Evolutionary conservation across 2,888 invertebrate genomes (phyloP).

Genomic region (Cordylochernes scorpioides): DNA sequence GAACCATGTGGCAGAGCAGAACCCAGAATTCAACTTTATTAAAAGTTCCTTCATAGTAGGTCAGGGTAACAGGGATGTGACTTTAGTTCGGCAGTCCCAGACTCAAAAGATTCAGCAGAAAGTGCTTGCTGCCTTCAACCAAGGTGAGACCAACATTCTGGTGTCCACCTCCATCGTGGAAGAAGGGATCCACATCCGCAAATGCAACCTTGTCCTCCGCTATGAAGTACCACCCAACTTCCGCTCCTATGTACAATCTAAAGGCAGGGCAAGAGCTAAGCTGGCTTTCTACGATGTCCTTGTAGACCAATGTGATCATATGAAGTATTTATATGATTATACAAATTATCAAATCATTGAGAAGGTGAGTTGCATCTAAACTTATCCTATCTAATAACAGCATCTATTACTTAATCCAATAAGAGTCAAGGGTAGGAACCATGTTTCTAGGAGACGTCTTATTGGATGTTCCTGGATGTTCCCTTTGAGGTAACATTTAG

Average conservation of each 20-base stretch:
- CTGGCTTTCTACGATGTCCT: constrained; percentile 23
- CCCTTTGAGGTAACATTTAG: too few species aligned
- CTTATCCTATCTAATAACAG: too few species aligned
- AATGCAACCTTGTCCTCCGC: constrained; percentile 15
- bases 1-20: constrained; percentile 19
- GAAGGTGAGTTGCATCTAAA: too few species aligned
- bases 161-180: constrained; percentile 15
- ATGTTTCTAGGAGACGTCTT: too few species aligned
- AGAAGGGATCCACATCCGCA: constrained; percentile 15
- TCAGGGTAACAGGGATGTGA: too few species aligned
- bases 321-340: constrained; percentile 33
- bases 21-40: not conserved
- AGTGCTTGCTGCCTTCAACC: constrained; percentile 4
- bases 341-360: constrained; percentile 51
- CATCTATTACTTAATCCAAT: too few species aligned
- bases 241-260: constrained; percentile 14
- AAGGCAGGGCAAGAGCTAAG: constrained; percentile 14
- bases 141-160: constrained; percentile 51
- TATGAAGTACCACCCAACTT: constrained; percentile 13
- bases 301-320: constrained; percentile 30
- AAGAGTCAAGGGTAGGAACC: too few species aligned
- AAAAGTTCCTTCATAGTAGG: constrained; percentile 46
- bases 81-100: not conserved
- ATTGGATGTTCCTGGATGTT: too few species aligned
- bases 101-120: not conserved